Conservation (phyloP, 2,113 vertebrate genomes). For the Nothocercus julius region DNA sequence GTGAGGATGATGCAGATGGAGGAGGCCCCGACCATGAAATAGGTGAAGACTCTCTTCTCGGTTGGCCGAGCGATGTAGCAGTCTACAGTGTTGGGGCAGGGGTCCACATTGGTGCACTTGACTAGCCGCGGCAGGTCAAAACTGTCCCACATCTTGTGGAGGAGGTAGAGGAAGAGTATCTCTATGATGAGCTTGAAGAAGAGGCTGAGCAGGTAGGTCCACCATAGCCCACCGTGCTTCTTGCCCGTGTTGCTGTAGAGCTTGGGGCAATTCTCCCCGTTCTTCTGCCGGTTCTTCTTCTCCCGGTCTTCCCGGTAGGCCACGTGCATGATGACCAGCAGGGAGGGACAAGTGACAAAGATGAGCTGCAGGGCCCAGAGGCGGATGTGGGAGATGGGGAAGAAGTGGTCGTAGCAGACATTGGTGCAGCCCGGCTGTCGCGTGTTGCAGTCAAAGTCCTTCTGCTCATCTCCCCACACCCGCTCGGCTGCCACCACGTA, state of each 20-base stretch:
- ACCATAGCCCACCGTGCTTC: conserved; percentile 85
- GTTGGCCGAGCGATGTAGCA: conserved; percentile 85
- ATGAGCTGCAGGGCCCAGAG: conserved; percentile 97
- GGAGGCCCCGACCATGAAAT: conserved; percentile 84
- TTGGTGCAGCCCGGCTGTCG: conserved; percentile 90
- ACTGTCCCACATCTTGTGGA: conserved; percentile 82
- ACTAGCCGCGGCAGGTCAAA: conserved; percentile 80
- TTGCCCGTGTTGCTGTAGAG: conserved; percentile 81
- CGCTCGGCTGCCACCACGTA: conserved; percentile 90
- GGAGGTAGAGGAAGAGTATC: conserved; percentile 79
- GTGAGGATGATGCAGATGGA: conserved; percentile 82
- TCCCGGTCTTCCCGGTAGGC: conserved; percentile 88
- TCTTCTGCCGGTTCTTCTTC: conserved; percentile 74
- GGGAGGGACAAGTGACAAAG: conserved; percentile 92
- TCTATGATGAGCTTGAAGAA: conserved; percentile 82
- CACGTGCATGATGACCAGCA: conserved; percentile 91
- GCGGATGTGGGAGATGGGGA: conserved; percentile 93
- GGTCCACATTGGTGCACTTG: conserved; percentile 71
- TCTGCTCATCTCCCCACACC: conserved; percentile 90
- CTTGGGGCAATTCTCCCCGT: conserved; percentile 77
- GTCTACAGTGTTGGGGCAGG: conserved; percentile 83
- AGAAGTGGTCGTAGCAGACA: conserved; percentile 88
- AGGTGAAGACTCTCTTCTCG: conserved; percentile 84
- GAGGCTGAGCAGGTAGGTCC: conserved; percentile 84
- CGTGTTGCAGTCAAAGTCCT: conserved; percentile 93